Percentiles rank a stretch among this genome's conserved stretches.
Conservation (phyloP, 2,113 vertebrate genomes). For the Mus pahari region DNA sequence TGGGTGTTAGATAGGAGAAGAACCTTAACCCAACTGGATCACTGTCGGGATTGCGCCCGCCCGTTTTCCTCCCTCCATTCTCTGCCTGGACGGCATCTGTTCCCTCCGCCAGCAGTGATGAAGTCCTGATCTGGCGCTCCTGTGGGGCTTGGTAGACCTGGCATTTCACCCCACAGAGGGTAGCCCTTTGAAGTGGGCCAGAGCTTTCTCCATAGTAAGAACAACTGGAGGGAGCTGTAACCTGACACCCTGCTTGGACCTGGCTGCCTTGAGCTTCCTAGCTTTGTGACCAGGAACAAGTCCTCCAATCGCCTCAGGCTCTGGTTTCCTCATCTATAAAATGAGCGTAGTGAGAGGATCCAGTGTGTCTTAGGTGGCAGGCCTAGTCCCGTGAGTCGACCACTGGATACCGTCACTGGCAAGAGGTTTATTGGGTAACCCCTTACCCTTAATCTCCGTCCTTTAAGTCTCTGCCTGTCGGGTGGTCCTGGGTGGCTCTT, state of each 20-base stretch:
- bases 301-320: accelerated
- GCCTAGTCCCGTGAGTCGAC: neutral
- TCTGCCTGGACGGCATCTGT: neutral
- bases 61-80: too few relatives aligned
- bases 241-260: neutral
- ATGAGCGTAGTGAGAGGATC: neutral
- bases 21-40: neutral
- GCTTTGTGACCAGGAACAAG: neutral
- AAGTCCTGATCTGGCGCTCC: neutral
- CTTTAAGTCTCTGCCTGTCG: neutral
- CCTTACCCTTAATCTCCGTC: neutral
- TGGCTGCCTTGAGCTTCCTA: accelerated
- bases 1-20: neutral
- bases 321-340: neutral
- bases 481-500: neutral
- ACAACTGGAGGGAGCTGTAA: neutral
- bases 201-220: neutral
- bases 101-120: neutral
- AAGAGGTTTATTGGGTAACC: neutral
- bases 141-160: neutral
- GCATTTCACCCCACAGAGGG: accelerated
- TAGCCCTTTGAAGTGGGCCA: neutral
- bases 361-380: neutral
- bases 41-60: neutral
- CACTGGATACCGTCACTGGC: neutral